A percentile compares a stretch with the other conserved stretches of the same genome.
Conservation (phyloP, 2,888 invertebrate species). For the Balanococcus diminutus region DNA sequence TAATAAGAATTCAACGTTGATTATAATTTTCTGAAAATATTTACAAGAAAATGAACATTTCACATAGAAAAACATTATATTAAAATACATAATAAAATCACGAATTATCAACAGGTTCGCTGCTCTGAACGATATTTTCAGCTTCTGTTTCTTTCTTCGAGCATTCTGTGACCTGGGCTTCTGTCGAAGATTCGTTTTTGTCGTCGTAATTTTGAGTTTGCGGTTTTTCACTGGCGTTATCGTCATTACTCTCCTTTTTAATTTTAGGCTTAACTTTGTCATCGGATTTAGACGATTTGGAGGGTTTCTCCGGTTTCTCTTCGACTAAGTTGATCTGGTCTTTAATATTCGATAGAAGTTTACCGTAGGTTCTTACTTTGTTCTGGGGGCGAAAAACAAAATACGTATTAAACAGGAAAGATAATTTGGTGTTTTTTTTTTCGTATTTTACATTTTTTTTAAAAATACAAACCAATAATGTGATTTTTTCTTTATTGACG, state of each 20-base stretch:
- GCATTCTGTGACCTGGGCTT: background rate
- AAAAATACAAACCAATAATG: constrained; percentile 26
- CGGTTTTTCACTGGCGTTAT: background rate
- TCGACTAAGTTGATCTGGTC: background rate
- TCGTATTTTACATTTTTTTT: no score
- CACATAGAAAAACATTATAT: background rate
- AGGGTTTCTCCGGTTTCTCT: background rate
- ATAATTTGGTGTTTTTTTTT: background rate
- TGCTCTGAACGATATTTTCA: background rate
- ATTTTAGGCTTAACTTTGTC: constrained; percentile 14
- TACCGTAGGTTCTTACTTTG: constrained; percentile 16
- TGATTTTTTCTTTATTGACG: constrained; percentile 45
- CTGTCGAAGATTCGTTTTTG: background rate
- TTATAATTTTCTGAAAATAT: no score
- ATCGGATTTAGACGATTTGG: background rate
- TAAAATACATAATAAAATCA: background rate
- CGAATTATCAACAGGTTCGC: background rate
- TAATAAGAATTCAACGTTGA: no score
- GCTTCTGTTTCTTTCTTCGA: background rate
- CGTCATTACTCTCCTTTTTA: background rate
- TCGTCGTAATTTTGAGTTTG: background rate
- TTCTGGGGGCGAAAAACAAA: no score
- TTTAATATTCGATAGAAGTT: constrained; percentile 28
- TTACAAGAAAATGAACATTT: background rate
- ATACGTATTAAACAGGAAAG: background rate